phyloP scores from a whole-genome alignment of 2,113 vertebrate genomes.

The Lamprotornis superbus region DNA sequence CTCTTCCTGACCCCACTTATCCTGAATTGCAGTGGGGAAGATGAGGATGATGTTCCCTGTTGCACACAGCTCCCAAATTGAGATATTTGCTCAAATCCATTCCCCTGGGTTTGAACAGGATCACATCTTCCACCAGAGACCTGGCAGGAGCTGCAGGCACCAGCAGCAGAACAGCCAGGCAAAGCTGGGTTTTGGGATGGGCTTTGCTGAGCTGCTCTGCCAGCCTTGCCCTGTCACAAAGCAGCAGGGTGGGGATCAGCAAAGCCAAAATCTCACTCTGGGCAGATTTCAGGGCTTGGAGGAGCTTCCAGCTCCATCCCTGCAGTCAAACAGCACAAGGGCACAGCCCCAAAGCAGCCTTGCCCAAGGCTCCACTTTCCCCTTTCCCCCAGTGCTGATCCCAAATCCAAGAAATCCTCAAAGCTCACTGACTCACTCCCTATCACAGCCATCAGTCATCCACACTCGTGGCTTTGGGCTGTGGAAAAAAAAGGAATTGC shows the following conservation, averaged over 20 bases:
- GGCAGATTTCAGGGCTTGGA: not conserved
- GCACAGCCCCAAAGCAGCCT: not conserved
- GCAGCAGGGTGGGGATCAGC: not conserved
- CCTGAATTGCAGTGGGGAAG: not conserved
- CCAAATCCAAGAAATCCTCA: not conserved
- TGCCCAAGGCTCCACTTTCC: not conserved
- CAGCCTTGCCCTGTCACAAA: not conserved
- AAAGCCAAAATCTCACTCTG: not conserved
- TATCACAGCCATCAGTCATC: conserved; percentile 1
- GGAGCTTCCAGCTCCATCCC: not conserved
- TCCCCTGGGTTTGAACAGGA: rapidly evolving
- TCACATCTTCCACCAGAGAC: not conserved
- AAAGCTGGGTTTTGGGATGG: not conserved
- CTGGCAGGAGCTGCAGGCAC: not conserved
- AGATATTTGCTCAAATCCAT: not conserved
- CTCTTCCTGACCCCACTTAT: not conserved
- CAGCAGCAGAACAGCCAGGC: not conserved
- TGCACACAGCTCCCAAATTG: rapidly evolving
- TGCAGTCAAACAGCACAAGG: not conserved
- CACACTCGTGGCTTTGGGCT: not conserved
- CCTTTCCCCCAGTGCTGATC: not conserved
- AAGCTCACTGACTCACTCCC: conserved; percentile 12
- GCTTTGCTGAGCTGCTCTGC: not conserved
- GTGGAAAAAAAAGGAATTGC: not conserved
- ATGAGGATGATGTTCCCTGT: not conserved